Evolutionary conservation across 2,113 vertebrate species (phyloP), one percentile per base, ranked within the genome.

Genomic region (Rhea americana): DNA sequence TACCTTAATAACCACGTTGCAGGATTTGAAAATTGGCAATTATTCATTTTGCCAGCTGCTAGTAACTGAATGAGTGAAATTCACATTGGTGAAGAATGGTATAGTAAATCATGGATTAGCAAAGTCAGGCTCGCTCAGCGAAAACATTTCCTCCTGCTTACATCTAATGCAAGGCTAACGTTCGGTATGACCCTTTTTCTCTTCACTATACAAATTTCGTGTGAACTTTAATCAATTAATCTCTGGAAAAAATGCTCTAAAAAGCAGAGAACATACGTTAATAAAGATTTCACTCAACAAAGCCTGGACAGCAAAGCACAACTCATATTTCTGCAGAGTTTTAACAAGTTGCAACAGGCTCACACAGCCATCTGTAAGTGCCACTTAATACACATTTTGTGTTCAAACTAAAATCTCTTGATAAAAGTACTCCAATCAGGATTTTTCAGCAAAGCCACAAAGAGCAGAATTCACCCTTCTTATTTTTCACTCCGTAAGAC

Each of bases 21-120:
- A 82, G 81, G 50, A 70, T 90, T 56, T 74, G 58, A 88, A 93
- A 96, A 92, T 50, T 58, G 84, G 50, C 88, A 87, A 84, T 93
- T 91, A 93, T 37, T 95, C 78, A 92, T 93, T 96, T 97, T 87
- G 68, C 70, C 67, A 77, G 45, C n/a, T 93, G 78, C 51, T 89
- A 66, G 35, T 53, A 94, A 53, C 59, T 19, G 9, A 73, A 91
- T 85, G 73, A 90, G 43, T 81, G 65, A 75, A 91, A 94, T 53
- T 93, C 48, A 81, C 61, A 78, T 79, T 61, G 90, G 75, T 84
- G 82, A 92, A 62, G 70, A 84, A 91, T 28, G 41, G 47, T 48
- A 24, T 7, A 89, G 68, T 89, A 93, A 95, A 95, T 93, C 12
- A 89, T 4, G 26, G 47, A 89, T 73, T 75, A 77, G 67, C 35